Base-by-base conservation (phyloP, 1,140 invertebrate genomes). In the Delia radicum region DNA sequence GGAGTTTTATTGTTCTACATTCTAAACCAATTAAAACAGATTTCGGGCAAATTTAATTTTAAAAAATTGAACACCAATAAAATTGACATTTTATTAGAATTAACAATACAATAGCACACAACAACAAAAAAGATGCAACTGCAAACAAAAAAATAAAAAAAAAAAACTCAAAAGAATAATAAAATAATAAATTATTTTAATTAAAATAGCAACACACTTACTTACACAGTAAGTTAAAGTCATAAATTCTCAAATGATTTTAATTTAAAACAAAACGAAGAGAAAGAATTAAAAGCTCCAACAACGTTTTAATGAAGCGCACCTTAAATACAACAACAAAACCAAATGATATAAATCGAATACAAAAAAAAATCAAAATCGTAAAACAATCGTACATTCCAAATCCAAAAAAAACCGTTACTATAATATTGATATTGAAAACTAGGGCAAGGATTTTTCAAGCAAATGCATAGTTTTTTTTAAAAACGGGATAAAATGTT, bases 101-200 rank as follows among this genome's bases (percentile, higher is more conserved):
- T 55, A 7, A 4, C 18, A 55, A 18, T 55, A 55, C 48, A 55
- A 21, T 48, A 10, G 42, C 1, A 24, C n/a, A 55, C n/a, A 42
- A 55, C 8, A 55, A 55, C 18, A 55, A 55, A 55, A 55, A 21
- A 55, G 48, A 55, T 55, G 48, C 48, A 18, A 18, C 48, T 42
- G 33, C 8, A 37, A 37, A 37, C 33, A 37, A 55, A 8, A n/a
- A 3, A 3, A 1, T 15, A 55, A 55, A 55, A 55, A 55, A 55
- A 55, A 21, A 18, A 21, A 21, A 55, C 18, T n/a, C 48, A 18
- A 55, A 55, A 55, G 48, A 55, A 55, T 55, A 69, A 69, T 69
- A 69, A 69, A 69, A 69, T 69, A 69, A 69, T 69, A 69, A 69
- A 69, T 69, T 69, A 69, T 69, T 69, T 69, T 69, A 69, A 69